Percentiles rank a stretch among this genome's conserved stretches.
Conservation (phyloP, 2,888 invertebrate genomes). For the Protula sp. region DNA sequence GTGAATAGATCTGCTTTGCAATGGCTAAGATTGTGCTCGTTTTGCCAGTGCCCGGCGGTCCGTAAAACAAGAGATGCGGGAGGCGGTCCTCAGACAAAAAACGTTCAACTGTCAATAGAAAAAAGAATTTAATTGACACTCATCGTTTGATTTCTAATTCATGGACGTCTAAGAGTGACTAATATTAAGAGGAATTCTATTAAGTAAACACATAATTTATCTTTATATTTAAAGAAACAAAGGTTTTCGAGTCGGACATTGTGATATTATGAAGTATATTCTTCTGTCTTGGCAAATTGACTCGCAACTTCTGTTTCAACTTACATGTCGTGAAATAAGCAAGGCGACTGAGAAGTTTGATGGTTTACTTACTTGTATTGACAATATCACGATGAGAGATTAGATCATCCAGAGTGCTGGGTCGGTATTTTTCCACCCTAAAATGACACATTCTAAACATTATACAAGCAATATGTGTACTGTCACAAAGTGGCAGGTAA, state of each 20-base stretch:
- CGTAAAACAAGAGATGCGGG: conserved; percentile 94
- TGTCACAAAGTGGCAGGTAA: too few species aligned
- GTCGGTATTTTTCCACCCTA: conserved; percentile 98
- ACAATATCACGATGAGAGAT: conserved; percentile 97
- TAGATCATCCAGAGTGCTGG: conserved; percentile 80
- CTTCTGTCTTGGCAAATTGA: neutral
- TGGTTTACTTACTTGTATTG: conserved; percentile 73
- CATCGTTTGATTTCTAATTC: neutral
- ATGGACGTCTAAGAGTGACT: too few species aligned
- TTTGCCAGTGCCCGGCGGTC: conserved; percentile 95
- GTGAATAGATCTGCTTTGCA: conserved; percentile 83
- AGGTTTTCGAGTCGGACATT: too few species aligned
- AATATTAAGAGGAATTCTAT: too few species aligned
- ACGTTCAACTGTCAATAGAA: conserved; percentile 45
- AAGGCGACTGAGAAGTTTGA: too few species aligned
- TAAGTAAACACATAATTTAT: too few species aligned
- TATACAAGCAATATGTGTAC: too few species aligned
- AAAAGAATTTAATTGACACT: neutral
- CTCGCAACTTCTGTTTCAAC: neutral
- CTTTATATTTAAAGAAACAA: too few species aligned
- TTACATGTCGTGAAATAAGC: too few species aligned
- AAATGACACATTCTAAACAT: too few species aligned
- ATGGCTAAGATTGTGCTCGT: conserved; percentile 96
- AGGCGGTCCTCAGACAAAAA: conserved; percentile 84
- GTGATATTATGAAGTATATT: neutral